A percentile compares a stretch with the other conserved stretches of the same genome.
phyloP scores from a whole-genome alignment of 2,888 invertebrate genomes.

The Galeruca laticollis region DNA sequence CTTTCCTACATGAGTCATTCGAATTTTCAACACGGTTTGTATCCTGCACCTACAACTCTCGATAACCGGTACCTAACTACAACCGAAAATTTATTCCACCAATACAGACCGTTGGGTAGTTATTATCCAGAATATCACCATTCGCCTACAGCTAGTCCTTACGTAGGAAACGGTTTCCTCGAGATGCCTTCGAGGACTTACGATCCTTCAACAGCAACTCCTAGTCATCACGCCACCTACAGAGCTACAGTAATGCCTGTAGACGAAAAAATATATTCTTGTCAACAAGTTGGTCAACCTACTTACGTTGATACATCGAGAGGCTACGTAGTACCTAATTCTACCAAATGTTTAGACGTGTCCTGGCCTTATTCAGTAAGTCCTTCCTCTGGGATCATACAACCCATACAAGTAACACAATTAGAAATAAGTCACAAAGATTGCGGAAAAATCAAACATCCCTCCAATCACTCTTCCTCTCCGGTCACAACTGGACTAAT shows the following conservation, averaged over 20 bases:
- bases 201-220: slow-evolving; percentile 64
- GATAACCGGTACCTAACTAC: slow-evolving; percentile 77
- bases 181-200: slow-evolving; percentile 80
- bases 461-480: slow-evolving; percentile 71
- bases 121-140: slow-evolving; percentile 86
- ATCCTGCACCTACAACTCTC: slow-evolving; percentile 69
- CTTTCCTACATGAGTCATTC: slow-evolving; percentile 79
- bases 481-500: slow-evolving; percentile 72
- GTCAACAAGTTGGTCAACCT: slow-evolving; percentile 72
- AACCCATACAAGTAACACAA: slow-evolving; percentile 65
- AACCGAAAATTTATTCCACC: slow-evolving; percentile 89
- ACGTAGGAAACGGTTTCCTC: slow-evolving; percentile 86
- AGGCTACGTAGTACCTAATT: slow-evolving; percentile 69
- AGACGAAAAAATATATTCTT: slow-evolving; percentile 74
- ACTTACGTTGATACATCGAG: slow-evolving; percentile 72
- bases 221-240: slow-evolving; percentile 66
- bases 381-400: slow-evolving; percentile 67
- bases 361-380: slow-evolving; percentile 69
- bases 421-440: slow-evolving; percentile 57
- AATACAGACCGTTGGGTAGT: slow-evolving; percentile 87
- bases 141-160: slow-evolving; percentile 74
- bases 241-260: slow-evolving; percentile 65
- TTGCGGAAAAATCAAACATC: slow-evolving; percentile 62
- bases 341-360: slow-evolving; percentile 66
- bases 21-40: slow-evolving; percentile 74